A percentile compares a stretch with the other conserved stretches of the same genome.
Conservation (phyloP, 92 coral and sea anemone genomes). For the Galaxea fascicularis region DNA sequence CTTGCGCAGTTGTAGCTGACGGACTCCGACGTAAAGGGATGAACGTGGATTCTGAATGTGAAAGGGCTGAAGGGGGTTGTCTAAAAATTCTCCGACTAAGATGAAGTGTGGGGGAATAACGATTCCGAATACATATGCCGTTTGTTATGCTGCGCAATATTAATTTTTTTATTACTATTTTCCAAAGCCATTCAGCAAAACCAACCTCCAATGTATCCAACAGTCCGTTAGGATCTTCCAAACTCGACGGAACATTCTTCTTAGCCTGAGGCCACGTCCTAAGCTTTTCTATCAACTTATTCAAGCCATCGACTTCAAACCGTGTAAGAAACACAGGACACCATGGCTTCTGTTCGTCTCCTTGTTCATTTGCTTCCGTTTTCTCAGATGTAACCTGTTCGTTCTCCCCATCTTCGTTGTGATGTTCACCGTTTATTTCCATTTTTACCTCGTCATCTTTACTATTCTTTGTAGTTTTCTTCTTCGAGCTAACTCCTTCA, state of each 20-base stretch:
- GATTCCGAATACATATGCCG: too few relatives aligned
- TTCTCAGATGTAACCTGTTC: slow-evolving; percentile 40
- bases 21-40: too few relatives aligned
- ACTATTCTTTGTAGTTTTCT: slow-evolving; percentile 36
- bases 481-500: slow-evolving; percentile 9
- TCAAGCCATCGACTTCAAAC: slow-evolving; percentile 76
- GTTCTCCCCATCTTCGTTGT: slow-evolving; percentile 54
- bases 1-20: too few relatives aligned
- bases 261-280: slow-evolving; percentile 84
- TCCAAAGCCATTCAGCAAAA: neutral
- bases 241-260: slow-evolving; percentile 73
- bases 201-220: slow-evolving; percentile 86
- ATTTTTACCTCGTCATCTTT: slow-evolving; percentile 49
- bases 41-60: too few relatives aligned
- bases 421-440: slow-evolving; percentile 48
- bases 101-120: too few relatives aligned
- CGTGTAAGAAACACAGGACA: slow-evolving; percentile 85
- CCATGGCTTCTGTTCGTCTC: slow-evolving; percentile 75
- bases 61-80: too few relatives aligned
- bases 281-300: slow-evolving; percentile 72
- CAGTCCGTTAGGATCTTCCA: slow-evolving; percentile 70
- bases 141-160: neutral
- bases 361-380: slow-evolving; percentile 47
- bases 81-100: too few relatives aligned
- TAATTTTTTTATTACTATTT: neutral